A percentile compares a stretch with the other conserved stretches of the same genome.
Conservation (phyloP, 2,888 invertebrate species). For the Diloba caeruleocephala region DNA sequence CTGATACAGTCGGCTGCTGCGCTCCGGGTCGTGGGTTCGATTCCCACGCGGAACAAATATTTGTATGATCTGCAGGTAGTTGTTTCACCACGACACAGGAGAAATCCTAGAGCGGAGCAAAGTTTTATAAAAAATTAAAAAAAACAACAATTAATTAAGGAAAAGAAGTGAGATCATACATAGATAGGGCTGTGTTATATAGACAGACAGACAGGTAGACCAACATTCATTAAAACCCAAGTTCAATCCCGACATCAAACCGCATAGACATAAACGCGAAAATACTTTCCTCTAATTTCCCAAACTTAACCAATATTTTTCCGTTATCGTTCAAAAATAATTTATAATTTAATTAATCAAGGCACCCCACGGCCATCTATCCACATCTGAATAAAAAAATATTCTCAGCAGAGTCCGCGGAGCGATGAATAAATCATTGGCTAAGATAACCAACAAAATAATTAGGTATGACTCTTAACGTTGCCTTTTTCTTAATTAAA, state of each 20-base stretch:
- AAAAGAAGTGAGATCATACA: too few species aligned
- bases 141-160: too few species aligned
- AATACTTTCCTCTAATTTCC: constrained; percentile 7
- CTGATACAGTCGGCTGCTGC: too few species aligned
- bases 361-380: constrained; percentile 66
- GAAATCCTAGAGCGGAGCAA: too few species aligned
- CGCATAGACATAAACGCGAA: neutral
- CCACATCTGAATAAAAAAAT: constrained; percentile 67
- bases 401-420: constrained; percentile 47
- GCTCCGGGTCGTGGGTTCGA: too few species aligned
- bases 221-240: too few species aligned
- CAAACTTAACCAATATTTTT: constrained; percentile 56
- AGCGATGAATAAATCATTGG: constrained; percentile 84
- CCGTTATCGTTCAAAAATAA: constrained; percentile 61
- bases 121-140: too few species aligned
- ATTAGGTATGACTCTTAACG: constrained; percentile 72
- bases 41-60: too few species aligned
- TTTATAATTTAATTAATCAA: constrained; percentile 74
- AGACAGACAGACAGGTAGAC: too few species aligned
- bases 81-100: too few species aligned
- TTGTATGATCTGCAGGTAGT: too few species aligned
- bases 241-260: neutral
- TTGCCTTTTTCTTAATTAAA: constrained; percentile 84
- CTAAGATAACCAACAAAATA: constrained; percentile 84
- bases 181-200: too few species aligned